Percentiles rank a stretch among this genome's conserved stretches.
These are phyloP conservation scores for Patella ulyssiponensis DNA, from an alignment of 2,888 invertebrate genomes.

Conservation along the genomic window DNA sequence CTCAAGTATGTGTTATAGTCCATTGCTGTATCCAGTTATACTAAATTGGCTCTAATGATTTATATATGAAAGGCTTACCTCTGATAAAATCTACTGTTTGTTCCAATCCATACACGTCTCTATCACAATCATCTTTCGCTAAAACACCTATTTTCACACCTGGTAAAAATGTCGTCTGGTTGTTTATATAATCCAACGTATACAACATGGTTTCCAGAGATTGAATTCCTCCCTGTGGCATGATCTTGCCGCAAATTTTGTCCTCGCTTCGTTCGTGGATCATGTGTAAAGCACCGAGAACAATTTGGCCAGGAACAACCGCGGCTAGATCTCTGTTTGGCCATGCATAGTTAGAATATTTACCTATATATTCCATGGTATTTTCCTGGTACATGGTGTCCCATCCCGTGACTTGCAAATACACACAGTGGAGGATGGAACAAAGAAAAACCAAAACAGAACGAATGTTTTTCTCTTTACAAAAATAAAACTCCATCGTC, in stretches of 20 bases:
- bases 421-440: constrained; percentile 3
- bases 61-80: constrained; percentile 78
- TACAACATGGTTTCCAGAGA: constrained; percentile 94
- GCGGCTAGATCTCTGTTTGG: constrained; percentile 77
- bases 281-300: constrained; percentile 95
- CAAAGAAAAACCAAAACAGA: constrained; percentile 1
- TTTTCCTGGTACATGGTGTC: constrained; percentile 28
- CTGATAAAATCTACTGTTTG: constrained; percentile 97
- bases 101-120: constrained; percentile 94
- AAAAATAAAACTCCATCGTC: background rate
- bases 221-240: constrained; percentile 87
- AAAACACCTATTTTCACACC: constrained; percentile 88
- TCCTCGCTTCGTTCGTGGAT: constrained; percentile 88
- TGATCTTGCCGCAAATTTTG: constrained; percentile 90
- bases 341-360: constrained; percentile 65
- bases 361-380: constrained; percentile 39
- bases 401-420: constrained; percentile 12
- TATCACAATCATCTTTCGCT: constrained; percentile 94
- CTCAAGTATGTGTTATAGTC: no score
- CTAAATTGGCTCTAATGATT: no score
- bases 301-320: constrained; percentile 88
- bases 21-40: no score
- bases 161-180: constrained; percentile 77
- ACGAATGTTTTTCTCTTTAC: background rate
- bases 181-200: constrained; percentile 84